Evolutionary conservation across 2,888 invertebrate genomes (phyloP), one percentile per base, ranked within the genome.

Genomic region (Phalera bucephala): DNA sequence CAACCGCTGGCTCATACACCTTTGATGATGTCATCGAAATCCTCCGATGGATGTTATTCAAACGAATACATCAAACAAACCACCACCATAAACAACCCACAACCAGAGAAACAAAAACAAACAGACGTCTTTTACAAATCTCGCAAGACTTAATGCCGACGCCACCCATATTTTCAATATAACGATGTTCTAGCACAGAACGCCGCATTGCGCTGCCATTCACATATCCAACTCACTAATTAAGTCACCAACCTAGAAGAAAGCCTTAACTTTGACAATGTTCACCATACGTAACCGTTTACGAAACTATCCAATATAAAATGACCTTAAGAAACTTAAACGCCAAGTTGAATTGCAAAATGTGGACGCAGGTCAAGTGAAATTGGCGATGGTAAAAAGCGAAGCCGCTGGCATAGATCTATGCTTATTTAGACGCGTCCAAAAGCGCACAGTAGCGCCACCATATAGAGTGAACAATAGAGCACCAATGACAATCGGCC

Each of bases 171-270:
- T 82, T 81, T 87, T 72, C 80, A 78, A 72, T 75, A 85, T 87
- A 88, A 86, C 83, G 87, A 87, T 76, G 76, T 79, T 80, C 78
- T 82, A 79, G 77, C 65, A 40, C 61, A 72, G 71, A 73, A 74
- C 72, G 66, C 53, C 64, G 83, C 88, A 88, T 88, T 88, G 84
- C 77, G 67, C 83, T 88, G 88, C 86, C 88, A 87, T 83, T 88
- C 88, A 87, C 87, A 86, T 88, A 88, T 87, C 87, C 83, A 84
- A 72, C 79, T 84, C 79, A 85, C 87, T 88, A 88, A 88, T 88
- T 88, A 88, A 88, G 88, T 87, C 87, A 84, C 70, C 82, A 75
- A 68, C 65, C 69, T 68, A 77, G 85, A 85, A 85, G 86, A 85
- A 80, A 86, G 83, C 83, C 82, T 76, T 86, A 85, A 85, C 87